Evolutionary conservation across 2,888 invertebrate genomes (phyloP), one percentile per base, ranked within the genome.

Genomic region (Hypsopygia costalis): DNA sequence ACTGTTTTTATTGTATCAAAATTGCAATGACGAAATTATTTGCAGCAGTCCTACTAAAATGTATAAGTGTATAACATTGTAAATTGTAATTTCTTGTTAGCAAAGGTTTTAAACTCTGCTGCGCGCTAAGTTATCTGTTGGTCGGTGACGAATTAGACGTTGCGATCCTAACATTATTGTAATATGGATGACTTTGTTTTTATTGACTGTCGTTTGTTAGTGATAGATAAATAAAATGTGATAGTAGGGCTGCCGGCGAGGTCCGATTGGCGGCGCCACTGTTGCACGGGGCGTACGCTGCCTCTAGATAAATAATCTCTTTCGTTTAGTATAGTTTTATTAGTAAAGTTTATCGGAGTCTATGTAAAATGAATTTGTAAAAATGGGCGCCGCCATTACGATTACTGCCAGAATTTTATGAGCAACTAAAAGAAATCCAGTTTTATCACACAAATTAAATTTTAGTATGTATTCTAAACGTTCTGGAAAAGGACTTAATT

Each of bases 141-240:
- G 16, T 4, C 16, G 16, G 16, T 16, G 16, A 16, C 2, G 16
- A 4, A 4, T 30, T 25, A 40, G 25, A 39, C 44, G 35, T 44
- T 46, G 46, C 47, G 41, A 49, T 56, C 69, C 58, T 49, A 47
- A 51, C 47, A 57, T 60, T 53, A 55, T 52, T 49, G 49, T 58
- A 55, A 50, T 48, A 51, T 55, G 52, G 56, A 58, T 68, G 62
- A 67, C 63, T 62, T 64, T 62, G 60, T 63, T 70, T 79, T 73
- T 65, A 68, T 78, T 76, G 81, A 81, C 80, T 80, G 80, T 80
- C 73, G 60, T 74, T 76, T 79, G 63, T 74, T 70, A 73, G 68
- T 70, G 60, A 69, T 76, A 72, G 66, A 59, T 59, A 62, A 74
- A 71, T 71, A 63, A 62, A 74, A 72, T 81, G 78, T 79, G 75